Percentiles rank a stretch among this genome's conserved stretches.
phyloP scores from a whole-genome alignment of 2,113 vertebrate species.

The Barnardius zonarius region DNA sequence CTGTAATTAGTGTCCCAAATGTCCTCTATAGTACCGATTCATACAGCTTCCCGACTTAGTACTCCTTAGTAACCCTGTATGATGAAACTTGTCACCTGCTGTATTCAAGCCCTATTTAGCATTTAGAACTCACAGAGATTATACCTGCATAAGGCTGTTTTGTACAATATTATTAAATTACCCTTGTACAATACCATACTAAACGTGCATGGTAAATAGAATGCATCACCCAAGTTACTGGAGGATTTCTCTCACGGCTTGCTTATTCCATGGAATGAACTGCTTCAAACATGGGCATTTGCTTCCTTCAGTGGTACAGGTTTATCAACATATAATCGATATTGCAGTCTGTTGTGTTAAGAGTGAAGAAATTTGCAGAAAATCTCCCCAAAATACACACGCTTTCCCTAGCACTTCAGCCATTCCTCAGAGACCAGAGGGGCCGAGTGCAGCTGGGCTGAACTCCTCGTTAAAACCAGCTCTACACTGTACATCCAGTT shows the following conservation, averaged over 20 bases:
- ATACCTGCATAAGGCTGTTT: background rate
- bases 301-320: background rate
- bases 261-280: background rate
- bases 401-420: background rate
- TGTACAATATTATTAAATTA: background rate
- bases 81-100: background rate
- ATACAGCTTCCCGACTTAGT: background rate
- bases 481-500: background rate
- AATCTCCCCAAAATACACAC: background rate
- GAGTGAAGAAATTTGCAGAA: background rate
- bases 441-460: rapidly evolving
- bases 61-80: background rate
- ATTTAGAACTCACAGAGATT: background rate
- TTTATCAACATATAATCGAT: background rate
- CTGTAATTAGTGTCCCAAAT: background rate
- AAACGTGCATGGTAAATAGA: background rate
- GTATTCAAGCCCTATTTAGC: background rate
- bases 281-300: background rate
- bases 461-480: background rate
- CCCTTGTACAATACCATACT: background rate
- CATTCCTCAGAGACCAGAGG: background rate
- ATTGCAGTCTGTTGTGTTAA: background rate
- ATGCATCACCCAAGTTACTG: background rate
- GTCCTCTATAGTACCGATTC: background rate
- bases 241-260: background rate